A percentile compares a stretch with the other conserved stretches of the same genome.
Evolutionary conservation across 2,113 vertebrate species (phyloP).

Genomic region (Sinosuthora webbiana): DNA sequence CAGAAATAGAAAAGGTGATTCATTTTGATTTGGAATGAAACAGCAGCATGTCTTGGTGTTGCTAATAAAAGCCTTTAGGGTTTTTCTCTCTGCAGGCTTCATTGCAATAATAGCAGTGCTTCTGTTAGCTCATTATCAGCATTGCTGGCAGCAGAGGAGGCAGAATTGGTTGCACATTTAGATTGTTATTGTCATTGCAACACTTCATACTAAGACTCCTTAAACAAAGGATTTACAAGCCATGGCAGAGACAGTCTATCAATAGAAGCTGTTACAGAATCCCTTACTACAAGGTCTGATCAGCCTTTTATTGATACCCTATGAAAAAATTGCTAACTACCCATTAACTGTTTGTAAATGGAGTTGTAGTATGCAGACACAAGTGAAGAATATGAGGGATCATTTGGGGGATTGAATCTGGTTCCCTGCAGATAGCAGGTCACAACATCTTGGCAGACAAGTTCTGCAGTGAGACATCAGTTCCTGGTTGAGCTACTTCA

Average conservation of each 20-base stretch:
- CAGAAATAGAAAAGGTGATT: conserved; percentile 59
- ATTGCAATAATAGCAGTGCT: background rate
- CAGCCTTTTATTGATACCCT: background rate
- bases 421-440: background rate
- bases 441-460: background rate
- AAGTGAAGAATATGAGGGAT: background rate
- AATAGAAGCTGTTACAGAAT: background rate
- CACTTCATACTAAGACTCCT: conserved; percentile 3
- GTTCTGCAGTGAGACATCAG: background rate
- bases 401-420: background rate
- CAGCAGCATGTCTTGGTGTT: background rate
- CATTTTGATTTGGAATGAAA: conserved; percentile 53
- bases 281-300: background rate
- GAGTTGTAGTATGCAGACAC: background rate
- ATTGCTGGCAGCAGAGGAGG: background rate
- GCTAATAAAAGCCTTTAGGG: conserved; percentile 33
- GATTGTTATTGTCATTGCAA: conserved; percentile 33
- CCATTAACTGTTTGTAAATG: background rate
- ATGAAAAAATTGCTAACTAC: conserved; percentile 2
- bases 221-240: conserved; percentile 29
- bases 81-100: conserved; percentile 35
- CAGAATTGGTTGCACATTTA: conserved; percentile 40
- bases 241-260: background rate
- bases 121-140: conserved; percentile 65
- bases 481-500: background rate